Base-by-base conservation (phyloP, 30 jellyfish, hydroid and myxozoan genomes). In the Sanderia malayensis region DNA sequence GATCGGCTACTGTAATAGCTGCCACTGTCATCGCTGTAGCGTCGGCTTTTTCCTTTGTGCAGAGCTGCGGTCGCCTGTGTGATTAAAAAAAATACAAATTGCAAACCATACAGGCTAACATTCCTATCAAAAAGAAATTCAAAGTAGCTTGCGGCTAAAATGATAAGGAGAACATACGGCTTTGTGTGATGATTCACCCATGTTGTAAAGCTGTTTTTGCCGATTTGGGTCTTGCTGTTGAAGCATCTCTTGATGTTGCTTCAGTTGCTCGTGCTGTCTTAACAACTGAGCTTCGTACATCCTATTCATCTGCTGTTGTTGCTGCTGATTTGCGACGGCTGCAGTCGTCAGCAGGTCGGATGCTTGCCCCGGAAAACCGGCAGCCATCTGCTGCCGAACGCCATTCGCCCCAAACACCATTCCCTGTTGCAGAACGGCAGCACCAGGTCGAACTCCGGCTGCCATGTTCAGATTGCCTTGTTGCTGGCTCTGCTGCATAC, bases 231-330 rank as follows among this genome's bases (percentile, higher is more conserved):
- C 89, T 53, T 78, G 74, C 49, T 57, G 85, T 25, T 26, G 66
- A 71, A 66, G 27, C 44, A 47, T 58, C 47, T 58, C 73, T 30
- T 64, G 79, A 25, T 76, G 88, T 27, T 76, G 71, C 75, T 58
- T 69, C 76, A 55, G 84, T 55, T 74, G 86, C 44, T 80, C 84
- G 31, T 80, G 92, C 60, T 82, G 94, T 31, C 94, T 61, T 79
- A 82, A 69, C 74, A 82, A 24, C 63, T 82, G 94, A n/a, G 94
- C 94, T 46, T 82, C 94, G 64, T 58, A 82, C 59, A 82, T 82
- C 60, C 94, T 60, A 23, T 49, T 65, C 72, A 67, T 77, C 23
- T 70, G 94, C 69, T 80, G 93, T 25, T 79, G 90, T 10, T 58
- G 77, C 0, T 83, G 76, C 9, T 73, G 75, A 13, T 80, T 76